Evolutionary conservation across 2,797 vertebrate genomes (phyloP), one percentile per base, ranked within the genome.

Genomic region (Clarias laeviceps): DNA sequence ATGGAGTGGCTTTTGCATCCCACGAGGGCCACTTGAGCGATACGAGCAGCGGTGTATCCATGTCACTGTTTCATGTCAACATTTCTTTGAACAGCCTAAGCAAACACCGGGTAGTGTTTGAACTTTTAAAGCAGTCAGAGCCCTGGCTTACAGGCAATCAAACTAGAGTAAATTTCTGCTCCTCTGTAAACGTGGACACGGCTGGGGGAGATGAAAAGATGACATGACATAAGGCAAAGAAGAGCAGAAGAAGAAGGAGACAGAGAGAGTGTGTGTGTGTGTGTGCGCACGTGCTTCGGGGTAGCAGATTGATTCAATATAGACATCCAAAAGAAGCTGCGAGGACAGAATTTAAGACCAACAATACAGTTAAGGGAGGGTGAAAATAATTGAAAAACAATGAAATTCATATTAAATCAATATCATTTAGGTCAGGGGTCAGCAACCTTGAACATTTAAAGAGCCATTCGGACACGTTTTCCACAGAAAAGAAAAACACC

Each of bases 61-160:
- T 40, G 87, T 83, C 82, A 3, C 37, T 12, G 57, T 91, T 91
- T 90, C 87, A 89, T 85, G 89, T 90, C 89, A 85, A 89, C 83
- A 89, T 85, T 77, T 66, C 86, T 91, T 88, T 88, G 88, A 93
- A 91, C 86, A 65, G 85, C 74, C 57, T 34, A 87, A 59, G 88
- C 90, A 91, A 92, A 92, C 87, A 90, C 76, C 72, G 22, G 85
- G 62, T 74, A 66, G 84, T 89, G 80, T 87, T 87, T 88, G 88
- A 90, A 90, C 87, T 86, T 87, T 87, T 84, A 85, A 90, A 86
- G 89, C 84, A 92, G 90, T 87, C 87, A 77, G 65, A 87, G 85
- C 89, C 85, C 85, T 82, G 85, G 86, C 88, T 88, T 90, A 87
- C 45, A 27, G 82, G 88, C 87, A 88, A 90, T 90, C 88, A 90